Base-by-base conservation (phyloP, 2,888 invertebrate species). In the Calliopum simillimum region DNA sequence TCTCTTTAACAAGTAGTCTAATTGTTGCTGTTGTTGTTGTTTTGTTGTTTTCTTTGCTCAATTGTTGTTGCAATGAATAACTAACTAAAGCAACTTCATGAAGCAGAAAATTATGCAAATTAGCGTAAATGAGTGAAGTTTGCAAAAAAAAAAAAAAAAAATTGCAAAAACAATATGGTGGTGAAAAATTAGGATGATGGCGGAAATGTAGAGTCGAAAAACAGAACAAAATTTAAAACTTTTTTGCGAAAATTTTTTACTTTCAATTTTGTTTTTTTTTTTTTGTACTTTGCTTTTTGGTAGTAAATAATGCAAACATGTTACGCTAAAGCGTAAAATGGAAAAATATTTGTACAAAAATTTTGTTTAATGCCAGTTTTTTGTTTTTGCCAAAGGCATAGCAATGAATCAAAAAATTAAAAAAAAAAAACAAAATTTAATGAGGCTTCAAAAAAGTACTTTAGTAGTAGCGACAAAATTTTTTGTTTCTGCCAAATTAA, bases 81-180 rank as follows among this genome's bases (percentile, higher is more conserved):
- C 53, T 11, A 53, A 53, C 53, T 14, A 21, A 23, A 53, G 23
- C 23, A 14, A 53, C 21, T 53, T 53, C 53, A 53, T 53, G 53
- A 53, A 53, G 23, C 53, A 53, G 21, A 53, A 53, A 53, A 53
- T 53, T 53, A 53, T 53, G 53, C 53, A 53, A 23, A 53, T 53
- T 53, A 53, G 53, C 21, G 19, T 53, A 53, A 53, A 21, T 53
- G 53, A 53, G 53, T 53, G 53, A 23, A 53, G 23, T 53, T 53
- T 19, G 23, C 33, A 58, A 69, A 4, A 25, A 41, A 47, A 56
- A 4, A 25, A 41, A 63, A 55, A 33, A 55, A 46, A 14, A 69
- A 2, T 6, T 19, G 2, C 21, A 62, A 4, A 33, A 61, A 62
- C 41, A 44, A 61, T 13, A 23, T 14, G 23, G n/a, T n/a, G n/a